Evolutionary conservation across 2,888 invertebrate species (phyloP).

Genomic region (Criorhina ranunculi): DNA sequence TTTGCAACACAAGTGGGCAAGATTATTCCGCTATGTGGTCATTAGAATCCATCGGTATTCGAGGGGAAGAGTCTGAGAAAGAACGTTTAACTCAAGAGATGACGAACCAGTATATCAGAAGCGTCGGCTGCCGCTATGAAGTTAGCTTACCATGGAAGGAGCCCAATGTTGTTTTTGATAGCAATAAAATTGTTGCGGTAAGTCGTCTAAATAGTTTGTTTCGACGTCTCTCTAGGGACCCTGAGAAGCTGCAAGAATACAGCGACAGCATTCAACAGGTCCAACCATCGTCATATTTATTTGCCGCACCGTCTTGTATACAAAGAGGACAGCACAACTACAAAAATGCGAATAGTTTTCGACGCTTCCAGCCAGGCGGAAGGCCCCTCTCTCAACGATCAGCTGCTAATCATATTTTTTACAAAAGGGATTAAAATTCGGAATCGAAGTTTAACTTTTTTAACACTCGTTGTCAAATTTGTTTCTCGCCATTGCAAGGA

Average conservation of each 20-base stretch:
- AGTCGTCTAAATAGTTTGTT: constrained; percentile 18
- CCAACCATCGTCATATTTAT: constrained; percentile 16
- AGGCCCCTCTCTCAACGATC: constrained; percentile 17
- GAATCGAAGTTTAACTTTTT: too few relatives aligned
- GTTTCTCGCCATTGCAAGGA: too few relatives aligned
- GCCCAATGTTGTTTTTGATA: constrained; percentile 3
- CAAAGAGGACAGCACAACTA: constrained; percentile 27
- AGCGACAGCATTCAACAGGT: constrained; percentile 25
- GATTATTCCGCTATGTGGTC: constrained; percentile 33
- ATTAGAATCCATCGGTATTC: constrained; percentile 44
- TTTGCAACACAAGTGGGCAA: constrained; percentile 1
- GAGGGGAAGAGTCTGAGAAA: constrained; percentile 32
- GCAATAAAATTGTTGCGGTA: constrained; percentile 12
- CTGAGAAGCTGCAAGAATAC: constrained; percentile 17
- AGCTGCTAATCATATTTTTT: constrained; percentile 8
- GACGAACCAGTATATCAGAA: constrained; percentile 19
- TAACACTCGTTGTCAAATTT: too few relatives aligned
- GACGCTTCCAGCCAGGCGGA: constrained; percentile 37
- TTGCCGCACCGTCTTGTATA: constrained; percentile 25
- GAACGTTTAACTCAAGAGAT: constrained; percentile 25
- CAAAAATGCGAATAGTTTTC: constrained; percentile 37
- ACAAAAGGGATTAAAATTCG: too few relatives aligned
- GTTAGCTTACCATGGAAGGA: constrained; percentile 20
- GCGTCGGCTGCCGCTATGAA: constrained; percentile 4
- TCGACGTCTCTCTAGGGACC: constrained; percentile 32